phyloP scores from a whole-genome alignment of 2,888 invertebrate genomes.

The Shargacucullia verbasci region DNA sequence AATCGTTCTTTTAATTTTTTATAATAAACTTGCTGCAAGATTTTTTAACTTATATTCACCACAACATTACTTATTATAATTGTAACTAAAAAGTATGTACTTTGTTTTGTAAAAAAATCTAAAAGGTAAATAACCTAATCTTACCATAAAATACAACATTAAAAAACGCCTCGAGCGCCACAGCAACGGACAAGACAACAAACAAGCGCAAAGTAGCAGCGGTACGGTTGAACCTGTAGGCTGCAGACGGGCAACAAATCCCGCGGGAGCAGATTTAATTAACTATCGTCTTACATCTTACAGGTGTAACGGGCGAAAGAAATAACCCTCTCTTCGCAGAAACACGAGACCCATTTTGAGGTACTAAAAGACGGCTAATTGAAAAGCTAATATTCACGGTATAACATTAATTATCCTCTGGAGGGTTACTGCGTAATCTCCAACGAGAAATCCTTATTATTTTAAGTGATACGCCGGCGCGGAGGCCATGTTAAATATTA shows the following conservation, averaged over 20 bases:
- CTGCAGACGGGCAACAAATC: slow-evolving; percentile 65
- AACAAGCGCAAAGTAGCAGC: slow-evolving; percentile 26
- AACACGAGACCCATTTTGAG: slow-evolving; percentile 80
- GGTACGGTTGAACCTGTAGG: slow-evolving; percentile 27
- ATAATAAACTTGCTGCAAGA: too few relatives aligned
- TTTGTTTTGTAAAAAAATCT: too few relatives aligned
- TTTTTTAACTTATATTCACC: not conserved
- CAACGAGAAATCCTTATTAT: slow-evolving; percentile 81
- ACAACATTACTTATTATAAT: too few relatives aligned
- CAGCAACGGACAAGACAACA: slow-evolving; percentile 15
- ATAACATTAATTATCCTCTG: slow-evolving; percentile 85
- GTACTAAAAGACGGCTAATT: slow-evolving; percentile 85
- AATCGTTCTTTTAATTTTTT: slow-evolving; percentile 4
- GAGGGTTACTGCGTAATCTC: slow-evolving; percentile 78
- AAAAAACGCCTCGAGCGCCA: slow-evolving; percentile 15
- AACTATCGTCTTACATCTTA: slow-evolving; percentile 79
- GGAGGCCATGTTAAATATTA: slow-evolving; percentile 69
- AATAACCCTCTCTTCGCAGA: slow-evolving; percentile 65
- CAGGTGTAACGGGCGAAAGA: slow-evolving; percentile 68
- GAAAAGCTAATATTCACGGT: slow-evolving; percentile 87
- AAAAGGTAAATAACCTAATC: too few relatives aligned
- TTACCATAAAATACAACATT: slow-evolving; percentile 4
- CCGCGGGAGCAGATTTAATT: slow-evolving; percentile 80
- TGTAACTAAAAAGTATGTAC: too few relatives aligned
- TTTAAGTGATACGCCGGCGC: slow-evolving; percentile 75